Evolutionary conservation across 2,888 invertebrate species (phyloP).

Genomic region (Acleris literana): DNA sequence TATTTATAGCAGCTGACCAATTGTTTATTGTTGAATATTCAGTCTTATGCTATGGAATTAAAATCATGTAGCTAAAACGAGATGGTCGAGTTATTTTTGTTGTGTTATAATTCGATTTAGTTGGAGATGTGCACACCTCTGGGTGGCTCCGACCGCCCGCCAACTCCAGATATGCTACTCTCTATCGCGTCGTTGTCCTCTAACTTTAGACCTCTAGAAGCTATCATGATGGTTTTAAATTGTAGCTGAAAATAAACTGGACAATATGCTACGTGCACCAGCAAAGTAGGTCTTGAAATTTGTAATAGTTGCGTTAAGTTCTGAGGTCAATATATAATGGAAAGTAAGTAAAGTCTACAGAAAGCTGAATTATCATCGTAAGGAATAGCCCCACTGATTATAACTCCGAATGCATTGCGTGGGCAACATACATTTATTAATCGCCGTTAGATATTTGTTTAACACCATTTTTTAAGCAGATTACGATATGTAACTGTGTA

Average conservation of each 20-base stretch:
- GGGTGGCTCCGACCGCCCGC: slow-evolving; percentile 78
- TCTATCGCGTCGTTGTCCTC: no score
- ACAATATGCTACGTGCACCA: no score
- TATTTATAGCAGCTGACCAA: slow-evolving; percentile 37
- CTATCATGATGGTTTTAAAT: no score
- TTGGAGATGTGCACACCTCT: slow-evolving; percentile 75
- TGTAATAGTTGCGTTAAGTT: no score
- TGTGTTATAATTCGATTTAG: slow-evolving; percentile 73
- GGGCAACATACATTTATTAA: slow-evolving; percentile 74
- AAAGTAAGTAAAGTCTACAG: no score
- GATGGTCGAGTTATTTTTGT: slow-evolving; percentile 41
- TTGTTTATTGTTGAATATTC: slow-evolving; percentile 43
- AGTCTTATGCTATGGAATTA: slow-evolving; percentile 44
- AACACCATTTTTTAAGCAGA: slow-evolving; percentile 64
- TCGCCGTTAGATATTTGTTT: slow-evolving; percentile 68
- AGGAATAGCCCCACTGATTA: slow-evolving; percentile 43
- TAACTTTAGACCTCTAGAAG: no score
- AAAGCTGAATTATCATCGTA: no score
- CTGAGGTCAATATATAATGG: no score
- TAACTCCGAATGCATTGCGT: slow-evolving; percentile 69
- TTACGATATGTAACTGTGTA: slow-evolving; percentile 57
- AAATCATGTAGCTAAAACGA: slow-evolving; percentile 38
- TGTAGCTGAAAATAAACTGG: no score
- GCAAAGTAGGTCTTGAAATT: no score
- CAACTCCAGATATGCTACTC: slow-evolving; percentile 52